Base-by-base conservation (phyloP, 2,888 invertebrate species). In the Philopedon plagiatum region DNA sequence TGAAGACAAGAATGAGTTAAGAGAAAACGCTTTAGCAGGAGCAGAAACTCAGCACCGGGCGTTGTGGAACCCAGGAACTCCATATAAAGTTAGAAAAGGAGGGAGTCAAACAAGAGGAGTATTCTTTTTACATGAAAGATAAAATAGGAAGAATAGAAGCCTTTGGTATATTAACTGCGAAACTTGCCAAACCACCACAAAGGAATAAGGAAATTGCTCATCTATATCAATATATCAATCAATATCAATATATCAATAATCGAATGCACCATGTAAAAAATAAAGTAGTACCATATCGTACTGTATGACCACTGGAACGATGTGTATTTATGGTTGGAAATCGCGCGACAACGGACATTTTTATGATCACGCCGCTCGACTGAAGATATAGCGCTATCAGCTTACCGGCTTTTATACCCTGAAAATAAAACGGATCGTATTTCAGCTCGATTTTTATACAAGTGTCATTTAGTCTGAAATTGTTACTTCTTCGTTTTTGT, bases 401-500 rank as follows among this genome's bases (percentile, higher is more conserved):
- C 83, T 86, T 85, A 85, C 85, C 82, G 83, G 83, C 83, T 83
- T 84, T 84, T 84, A 85, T 84, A 82, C 80, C 83, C 80, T 84
- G 84, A 85, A 85, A 85, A 84, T 83, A 84, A 84, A 85, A 85
- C 84, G 83, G 82, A 85, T 85, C 84, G 83, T 84, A 82, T 85
- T 85, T 83, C 85, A 84, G 77, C 73, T 77, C 80, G 78, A 81
- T 81, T 81, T 82, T 82, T 81, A 82, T 82, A 83, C 82, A 82
- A 83, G 83, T 82, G 84, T 82, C 82, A 79, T 81, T 83, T 81
- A 81, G 81, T 80, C 82, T 78, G 81, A 81, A 82, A 83, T 80
- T 81, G 83, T 83, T 82, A 75, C 81, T 80, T 81, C 78, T 80
- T 79, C 76, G 65, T 63, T 72, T 60, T 69, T 37, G 51, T 56